Base-by-base conservation (phyloP, 2,797 vertebrate genomes). In the Argya squamiceps region DNA sequence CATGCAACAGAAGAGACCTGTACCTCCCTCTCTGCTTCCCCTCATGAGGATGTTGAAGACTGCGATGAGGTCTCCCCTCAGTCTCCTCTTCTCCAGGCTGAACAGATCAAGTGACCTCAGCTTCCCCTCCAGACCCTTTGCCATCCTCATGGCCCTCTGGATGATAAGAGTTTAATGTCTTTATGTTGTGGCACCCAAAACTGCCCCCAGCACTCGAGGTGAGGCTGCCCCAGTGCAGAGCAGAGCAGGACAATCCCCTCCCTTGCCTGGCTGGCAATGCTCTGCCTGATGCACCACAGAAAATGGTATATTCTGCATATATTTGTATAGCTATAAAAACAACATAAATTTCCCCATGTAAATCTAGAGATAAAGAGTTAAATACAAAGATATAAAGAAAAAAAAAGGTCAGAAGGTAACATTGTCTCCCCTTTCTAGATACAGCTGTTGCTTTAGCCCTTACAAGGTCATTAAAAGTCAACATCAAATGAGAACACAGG, bases 241-340 rank as follows among this genome's bases (percentile, higher is more conserved):
- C 12, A 79, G 27, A 50, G 41, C 1, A 0, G 15, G 34, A 68
- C 34, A 53, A 60, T 24, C 11, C 5, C 6, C 10, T 46, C 39
- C 34, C 5, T 27, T 7, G 3, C 34, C 30, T 0, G 0, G 17
- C 12, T 53, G 26, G 17, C 0, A 0, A 41, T 36, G 30, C 34
- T 47, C 12, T 13, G 10, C 12, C 30, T 53, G 39, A 22, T 67
- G 9, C 3, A 1, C 10, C 3, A 2, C 26, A 47, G 18, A 34
- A 47, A 5, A 36, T 0, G 1, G 1, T 8, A 5, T 27, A 59
- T 75, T 32, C 20, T 71, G 19, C 6, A 23, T 34, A 18, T 64
- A 52, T 56, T 56, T 81, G 12, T 13, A 75, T 9, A 69, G 21
- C 18, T 67, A 27, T 59, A 53, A 49, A 92, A 80, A 13, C 2